Base-by-base conservation (phyloP, 2,888 invertebrate species). In the Alviniconcha strummeri region DNA sequence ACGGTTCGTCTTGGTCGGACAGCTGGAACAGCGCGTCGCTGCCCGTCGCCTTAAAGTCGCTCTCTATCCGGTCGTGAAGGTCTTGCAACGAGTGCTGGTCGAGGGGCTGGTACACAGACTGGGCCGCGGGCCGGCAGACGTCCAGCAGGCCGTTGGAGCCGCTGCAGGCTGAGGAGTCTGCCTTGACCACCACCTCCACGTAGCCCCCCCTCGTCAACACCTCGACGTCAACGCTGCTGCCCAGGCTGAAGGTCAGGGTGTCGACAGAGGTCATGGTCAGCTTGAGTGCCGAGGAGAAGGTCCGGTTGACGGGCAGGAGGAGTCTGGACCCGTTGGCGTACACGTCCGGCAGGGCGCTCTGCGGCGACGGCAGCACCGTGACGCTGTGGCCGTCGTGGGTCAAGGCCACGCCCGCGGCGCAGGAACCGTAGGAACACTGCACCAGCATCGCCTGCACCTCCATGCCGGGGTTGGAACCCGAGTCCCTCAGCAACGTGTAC, bases 401-500 rank as follows among this genome's bases (percentile, higher is more conserved):
- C 3, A 89, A 72, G 15, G 88, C 88, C 13, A 90, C 83, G 17
- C 89, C 90, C 5, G 87, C 87, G 52, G 89, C 84, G 80, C 90
- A 90, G 13, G 88, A 87, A 5, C 89, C 90, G 78, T 83, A 86
- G 8, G 87, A 84, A 82, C 90, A 90, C 80, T 85, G 86, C 1
- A 87, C 88, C 80, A 89, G 88, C 67, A 88, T 87, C 0, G 86
- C 87, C 79, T 90, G 89, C 7, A 89, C 85, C 9, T 88, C 86
- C 11, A 89, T 82, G 15, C 75, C 80, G 3, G 87, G 77, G 19
- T 15, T 52, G 17, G 84, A 54, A 15, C 11, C 36, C 2, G 77
- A 9, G 67, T 82, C 69, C 54, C 2, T n/a, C 15, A 89, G 86
- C 19, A 88, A 76, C 13, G 84, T 54, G 83, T 86, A 89, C 1